Evolutionary conservation across 2,113 vertebrate species (phyloP).

Genomic region (Thryonomys swinderianus): DNA sequence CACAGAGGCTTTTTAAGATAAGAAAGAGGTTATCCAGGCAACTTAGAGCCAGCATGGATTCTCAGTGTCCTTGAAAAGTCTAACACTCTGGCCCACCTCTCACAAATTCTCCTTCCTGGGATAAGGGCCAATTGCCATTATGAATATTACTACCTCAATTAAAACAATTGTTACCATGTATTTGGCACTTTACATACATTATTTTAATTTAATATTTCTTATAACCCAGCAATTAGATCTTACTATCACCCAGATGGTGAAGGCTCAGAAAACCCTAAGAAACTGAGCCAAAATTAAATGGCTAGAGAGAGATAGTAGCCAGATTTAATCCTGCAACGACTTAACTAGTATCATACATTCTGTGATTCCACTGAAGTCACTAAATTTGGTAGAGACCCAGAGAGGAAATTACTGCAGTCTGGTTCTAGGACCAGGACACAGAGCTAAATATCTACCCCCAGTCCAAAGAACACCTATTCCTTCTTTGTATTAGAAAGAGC

Average conservation of each 20-base stretch:
- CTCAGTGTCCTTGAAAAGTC: constrained; percentile 30
- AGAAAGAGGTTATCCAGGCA: background rate
- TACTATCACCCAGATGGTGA: background rate
- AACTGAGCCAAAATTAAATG: constrained; percentile 54
- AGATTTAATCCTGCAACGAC: background rate
- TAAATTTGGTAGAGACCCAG: background rate
- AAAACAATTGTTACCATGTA: constrained; percentile 35
- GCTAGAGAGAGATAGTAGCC: background rate
- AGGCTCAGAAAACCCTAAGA: constrained; percentile 47
- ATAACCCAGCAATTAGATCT: constrained; percentile 51
- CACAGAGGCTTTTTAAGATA: background rate
- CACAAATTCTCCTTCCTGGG: constrained; percentile 24
- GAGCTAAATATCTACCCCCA: background rate
- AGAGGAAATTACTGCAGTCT: background rate
- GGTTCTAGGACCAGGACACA: background rate
- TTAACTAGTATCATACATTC: background rate
- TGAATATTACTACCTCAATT: constrained; percentile 49
- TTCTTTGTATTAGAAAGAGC: background rate
- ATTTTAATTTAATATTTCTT: constrained; percentile 66
- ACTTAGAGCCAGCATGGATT: background rate
- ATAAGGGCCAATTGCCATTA: constrained; percentile 48
- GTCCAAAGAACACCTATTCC: background rate
- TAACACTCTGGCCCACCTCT: background rate
- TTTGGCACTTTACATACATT: constrained; percentile 18
- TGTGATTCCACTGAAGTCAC: background rate